Evolutionary conservation across 2,888 invertebrate genomes (phyloP).

Genomic region (Amblyjoppa fuscipennis): DNA sequence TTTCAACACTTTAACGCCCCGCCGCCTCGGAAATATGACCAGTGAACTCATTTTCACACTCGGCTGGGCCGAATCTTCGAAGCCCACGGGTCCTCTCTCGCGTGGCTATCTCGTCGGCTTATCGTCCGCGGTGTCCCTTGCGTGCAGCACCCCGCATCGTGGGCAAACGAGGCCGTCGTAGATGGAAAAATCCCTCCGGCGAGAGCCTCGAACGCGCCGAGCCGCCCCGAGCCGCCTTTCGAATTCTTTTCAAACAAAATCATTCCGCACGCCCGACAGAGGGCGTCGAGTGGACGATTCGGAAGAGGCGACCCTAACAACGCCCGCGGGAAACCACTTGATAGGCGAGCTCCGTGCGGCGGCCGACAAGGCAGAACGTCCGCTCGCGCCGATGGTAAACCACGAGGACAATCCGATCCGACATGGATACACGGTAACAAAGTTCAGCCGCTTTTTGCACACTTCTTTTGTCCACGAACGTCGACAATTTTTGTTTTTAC

Average conservation of each 20-base stretch:
- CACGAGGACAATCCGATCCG: not conserved
- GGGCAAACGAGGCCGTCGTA: constrained; percentile 36
- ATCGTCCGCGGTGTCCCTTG: constrained; percentile 15
- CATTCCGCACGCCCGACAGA: constrained; percentile 2
- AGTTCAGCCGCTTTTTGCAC: too few species aligned
- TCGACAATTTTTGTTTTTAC: too few species aligned
- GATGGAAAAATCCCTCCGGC: not conserved
- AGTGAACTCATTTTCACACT: constrained; percentile 83
- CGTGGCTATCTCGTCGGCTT: constrained; percentile 4
- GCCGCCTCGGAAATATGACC: constrained; percentile 78
- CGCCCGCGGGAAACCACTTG: constrained; percentile 13
- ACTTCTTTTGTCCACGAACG: too few species aligned
- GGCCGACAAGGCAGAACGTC: constrained; percentile 33
- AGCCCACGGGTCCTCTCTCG: constrained; percentile 66
- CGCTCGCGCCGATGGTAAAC: not conserved
- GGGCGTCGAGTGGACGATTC: not conserved
- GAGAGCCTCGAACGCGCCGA: not conserved
- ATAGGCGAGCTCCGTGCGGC: not conserved
- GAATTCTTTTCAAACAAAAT: not conserved
- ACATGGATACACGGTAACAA: too few species aligned
- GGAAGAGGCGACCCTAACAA: not conserved
- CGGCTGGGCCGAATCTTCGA: constrained; percentile 76
- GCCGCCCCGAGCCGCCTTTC: not conserved
- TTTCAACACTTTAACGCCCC: constrained; percentile 82
- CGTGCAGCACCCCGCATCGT: constrained; percentile 20